Evolutionary conservation across 2,113 vertebrate species (phyloP).

Genomic region (Grallaria varia): DNA sequence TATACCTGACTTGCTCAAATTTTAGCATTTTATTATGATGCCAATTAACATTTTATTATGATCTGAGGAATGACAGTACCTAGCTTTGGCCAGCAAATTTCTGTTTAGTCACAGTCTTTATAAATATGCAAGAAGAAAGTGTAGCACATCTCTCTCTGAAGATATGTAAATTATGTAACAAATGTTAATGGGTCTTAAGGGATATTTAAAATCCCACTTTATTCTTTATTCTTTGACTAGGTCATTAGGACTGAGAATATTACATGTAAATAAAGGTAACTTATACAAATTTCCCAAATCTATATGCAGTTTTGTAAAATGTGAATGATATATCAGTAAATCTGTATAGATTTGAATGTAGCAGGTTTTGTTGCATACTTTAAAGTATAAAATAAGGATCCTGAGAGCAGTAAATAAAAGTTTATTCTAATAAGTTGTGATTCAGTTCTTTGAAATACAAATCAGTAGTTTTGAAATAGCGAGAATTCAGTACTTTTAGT

Average conservation of each 20-base stretch:
- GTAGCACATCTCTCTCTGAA: constrained; percentile 29
- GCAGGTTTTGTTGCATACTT: constrained; percentile 70
- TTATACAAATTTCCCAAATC: constrained; percentile 64
- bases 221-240: constrained; percentile 61
- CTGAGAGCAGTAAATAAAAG: constrained; percentile 74
- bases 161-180: constrained; percentile 62
- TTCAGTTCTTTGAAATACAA: constrained; percentile 46
- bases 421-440: constrained; percentile 71
- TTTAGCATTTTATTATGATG: constrained; percentile 22
- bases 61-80: constrained; percentile 20
- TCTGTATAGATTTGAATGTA: constrained; percentile 73
- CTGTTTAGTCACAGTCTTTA: constrained; percentile 34
- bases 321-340: constrained; percentile 56
- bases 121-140: constrained; percentile 57
- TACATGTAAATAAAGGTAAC: constrained; percentile 69
- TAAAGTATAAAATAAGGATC: constrained; percentile 63
- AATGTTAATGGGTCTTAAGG: constrained; percentile 64
- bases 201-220: constrained; percentile 58
- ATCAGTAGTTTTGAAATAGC: neutral
- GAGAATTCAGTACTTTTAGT: neutral
- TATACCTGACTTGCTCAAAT: neutral
- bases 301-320: constrained; percentile 68
- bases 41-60: neutral
- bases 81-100: constrained; percentile 39
- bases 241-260: constrained; percentile 66